Conservation (phyloP, 2,113 vertebrate species). For the Dromiciops gliroides region DNA sequence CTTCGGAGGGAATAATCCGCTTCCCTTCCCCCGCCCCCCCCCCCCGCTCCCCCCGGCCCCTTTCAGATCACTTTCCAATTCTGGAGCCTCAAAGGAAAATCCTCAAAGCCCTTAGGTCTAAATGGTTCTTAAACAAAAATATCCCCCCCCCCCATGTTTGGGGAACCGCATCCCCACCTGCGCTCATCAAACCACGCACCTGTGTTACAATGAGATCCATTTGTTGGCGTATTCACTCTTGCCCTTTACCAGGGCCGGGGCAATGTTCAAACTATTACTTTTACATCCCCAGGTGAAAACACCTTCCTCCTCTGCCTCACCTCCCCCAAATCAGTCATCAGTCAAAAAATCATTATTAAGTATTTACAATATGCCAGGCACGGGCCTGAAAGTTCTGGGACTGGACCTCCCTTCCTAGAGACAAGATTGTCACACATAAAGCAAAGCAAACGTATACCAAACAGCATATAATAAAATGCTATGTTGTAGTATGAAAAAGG, state of each 20-base stretch:
- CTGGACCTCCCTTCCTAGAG: not conserved
- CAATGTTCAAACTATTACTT: not conserved
- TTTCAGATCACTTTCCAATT: slow-evolving; percentile 8
- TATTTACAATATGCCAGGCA: not conserved
- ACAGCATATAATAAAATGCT: not conserved
- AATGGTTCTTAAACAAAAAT: slow-evolving; percentile 52
- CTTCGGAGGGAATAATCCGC: not conserved
- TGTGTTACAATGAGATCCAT: rapidly evolving
- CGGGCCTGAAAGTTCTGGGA: not conserved
- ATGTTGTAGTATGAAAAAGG: too few species aligned
- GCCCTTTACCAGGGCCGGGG: not conserved
- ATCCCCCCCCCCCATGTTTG: not conserved
- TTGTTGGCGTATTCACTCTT: not conserved
- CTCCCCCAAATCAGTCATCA: not conserved
- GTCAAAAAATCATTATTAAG: not conserved
- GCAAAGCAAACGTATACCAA: not conserved
- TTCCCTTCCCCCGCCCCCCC: not conserved
- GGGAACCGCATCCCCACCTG: not conserved
- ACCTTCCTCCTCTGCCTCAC: not conserved
- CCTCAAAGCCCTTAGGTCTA: not conserved
- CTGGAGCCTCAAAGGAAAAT: slow-evolving; percentile 48
- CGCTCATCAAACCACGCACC: not conserved
- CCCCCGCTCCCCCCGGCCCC: not conserved
- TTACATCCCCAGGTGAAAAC: not conserved
- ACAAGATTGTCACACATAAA: not conserved